Percentiles rank a stretch among this genome's conserved stretches.
phyloP scores from a whole-genome alignment of 1,140 invertebrate species.

The Thrips palmi region DNA sequence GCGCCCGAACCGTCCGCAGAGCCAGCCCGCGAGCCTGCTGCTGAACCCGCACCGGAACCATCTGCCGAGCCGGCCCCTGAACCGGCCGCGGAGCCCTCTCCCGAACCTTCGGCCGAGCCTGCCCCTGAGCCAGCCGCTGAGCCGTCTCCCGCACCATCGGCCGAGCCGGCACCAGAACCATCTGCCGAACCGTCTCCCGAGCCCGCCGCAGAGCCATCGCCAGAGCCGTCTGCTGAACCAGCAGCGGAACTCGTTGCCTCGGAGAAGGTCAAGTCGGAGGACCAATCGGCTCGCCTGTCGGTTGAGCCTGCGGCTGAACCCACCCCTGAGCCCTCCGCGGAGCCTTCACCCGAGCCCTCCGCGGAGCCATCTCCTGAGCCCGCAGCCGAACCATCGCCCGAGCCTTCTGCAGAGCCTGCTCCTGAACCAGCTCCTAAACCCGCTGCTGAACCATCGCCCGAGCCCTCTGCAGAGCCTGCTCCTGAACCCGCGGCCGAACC shows the following conservation, averaged over 20 bases:
- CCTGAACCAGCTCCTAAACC: slow-evolving; percentile 13
- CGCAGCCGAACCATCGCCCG: slow-evolving; percentile 15
- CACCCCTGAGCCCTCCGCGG: slow-evolving; percentile 17
- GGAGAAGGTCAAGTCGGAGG: too few species aligned
- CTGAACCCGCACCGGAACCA: slow-evolving; percentile 7
- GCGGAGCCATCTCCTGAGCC: slow-evolving; percentile 3
- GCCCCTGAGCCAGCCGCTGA: slow-evolving; percentile 19
- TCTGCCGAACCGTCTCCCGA: neutral
- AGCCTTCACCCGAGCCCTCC: slow-evolving; percentile 6
- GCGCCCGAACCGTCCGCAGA: slow-evolving; percentile 14
- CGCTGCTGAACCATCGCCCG: neutral
- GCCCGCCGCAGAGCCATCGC: slow-evolving; percentile 4
- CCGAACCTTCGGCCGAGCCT: slow-evolving; percentile 18
- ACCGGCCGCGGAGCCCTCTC: slow-evolving; percentile 17
- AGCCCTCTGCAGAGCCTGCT: slow-evolving; percentile 9
- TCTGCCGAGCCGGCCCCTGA: neutral
- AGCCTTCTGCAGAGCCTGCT: slow-evolving; percentile 14
- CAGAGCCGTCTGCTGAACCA: slow-evolving; percentile 9
- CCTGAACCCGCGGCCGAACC: neutral
- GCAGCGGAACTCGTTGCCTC: too few species aligned
- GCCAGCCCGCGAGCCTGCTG: slow-evolving; percentile 4
- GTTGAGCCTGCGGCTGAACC: slow-evolving; percentile 18
- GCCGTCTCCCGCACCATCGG: slow-evolving; percentile 18
- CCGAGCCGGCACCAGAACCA: slow-evolving; percentile 8
- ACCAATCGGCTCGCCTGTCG: slow-evolving; percentile 18